Evolutionary conservation across 1,140 invertebrate species (phyloP).

Genomic region (Hormaphis cornu): DNA sequence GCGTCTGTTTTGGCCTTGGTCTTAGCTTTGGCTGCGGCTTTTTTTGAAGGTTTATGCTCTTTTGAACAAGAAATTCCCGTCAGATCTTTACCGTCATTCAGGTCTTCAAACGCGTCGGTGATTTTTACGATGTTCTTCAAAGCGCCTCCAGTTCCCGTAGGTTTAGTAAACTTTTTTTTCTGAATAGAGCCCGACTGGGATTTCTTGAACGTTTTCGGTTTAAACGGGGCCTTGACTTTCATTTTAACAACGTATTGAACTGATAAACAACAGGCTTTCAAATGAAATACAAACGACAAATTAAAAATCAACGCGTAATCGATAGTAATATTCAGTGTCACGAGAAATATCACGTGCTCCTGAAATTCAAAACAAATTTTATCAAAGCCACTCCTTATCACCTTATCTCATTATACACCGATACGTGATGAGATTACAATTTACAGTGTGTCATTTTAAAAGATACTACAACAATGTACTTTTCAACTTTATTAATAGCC

Average conservation of each 20-base stretch:
- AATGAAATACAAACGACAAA: too few relatives aligned
- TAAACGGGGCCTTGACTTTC: not conserved
- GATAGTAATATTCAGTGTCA: not conserved
- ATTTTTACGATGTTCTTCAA: slow-evolving; percentile 13
- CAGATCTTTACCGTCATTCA: not conserved
- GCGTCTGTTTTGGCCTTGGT: not conserved
- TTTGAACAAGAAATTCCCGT: slow-evolving; percentile 6
- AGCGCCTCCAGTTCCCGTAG: not conserved
- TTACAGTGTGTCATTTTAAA: not conserved
- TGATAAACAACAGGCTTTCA: too few relatives aligned
- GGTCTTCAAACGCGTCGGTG: not conserved
- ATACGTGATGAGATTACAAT: too few relatives aligned
- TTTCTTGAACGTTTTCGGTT: not conserved
- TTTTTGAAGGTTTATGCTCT: not conserved
- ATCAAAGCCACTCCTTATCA: not conserved
- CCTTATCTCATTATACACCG: too few relatives aligned
- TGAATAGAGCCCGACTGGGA: not conserved
- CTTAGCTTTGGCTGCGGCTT: not conserved
- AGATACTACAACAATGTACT: too few relatives aligned
- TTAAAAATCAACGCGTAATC: not conserved
- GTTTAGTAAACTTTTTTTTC: slow-evolving; percentile 12
- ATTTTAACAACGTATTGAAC: not conserved
- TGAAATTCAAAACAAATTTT: not conserved
- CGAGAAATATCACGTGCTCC: not conserved
- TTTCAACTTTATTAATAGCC: too few relatives aligned